Conservation (phyloP, 2,113 vertebrate genomes). For the Forbesichthys agassizii region DNA sequence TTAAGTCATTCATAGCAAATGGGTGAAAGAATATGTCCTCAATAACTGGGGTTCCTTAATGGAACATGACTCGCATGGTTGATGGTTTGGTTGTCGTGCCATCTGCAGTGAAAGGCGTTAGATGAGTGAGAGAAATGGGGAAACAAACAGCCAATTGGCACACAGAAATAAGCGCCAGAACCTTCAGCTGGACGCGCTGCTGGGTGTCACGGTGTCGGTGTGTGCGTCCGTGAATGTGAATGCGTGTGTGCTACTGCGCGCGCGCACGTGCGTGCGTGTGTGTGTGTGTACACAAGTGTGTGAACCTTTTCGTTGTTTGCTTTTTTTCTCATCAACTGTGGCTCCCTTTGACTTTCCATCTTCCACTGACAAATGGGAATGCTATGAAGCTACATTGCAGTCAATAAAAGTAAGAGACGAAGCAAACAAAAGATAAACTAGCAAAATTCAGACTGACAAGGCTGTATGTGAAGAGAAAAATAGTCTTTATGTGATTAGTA, state of each 20-base stretch:
- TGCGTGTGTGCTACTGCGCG: constrained; percentile 8
- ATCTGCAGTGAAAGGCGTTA: constrained; percentile 71
- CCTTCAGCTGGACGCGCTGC: constrained; percentile 48
- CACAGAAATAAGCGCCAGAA: constrained; percentile 38
- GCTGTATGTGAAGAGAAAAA: too few relatives aligned
- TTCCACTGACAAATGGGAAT: not conserved
- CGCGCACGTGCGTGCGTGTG: constrained; percentile 4
- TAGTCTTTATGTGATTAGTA: too few relatives aligned
- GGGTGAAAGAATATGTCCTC: constrained; percentile 60
- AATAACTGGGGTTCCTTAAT: constrained; percentile 66
- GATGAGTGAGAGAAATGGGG: constrained; percentile 58
- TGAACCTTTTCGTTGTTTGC: not conserved
- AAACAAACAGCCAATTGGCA: constrained; percentile 55
- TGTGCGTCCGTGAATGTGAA: constrained; percentile 23
- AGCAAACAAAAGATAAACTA: too few relatives aligned
- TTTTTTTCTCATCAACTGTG: constrained; percentile 1
- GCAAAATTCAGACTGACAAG: too few relatives aligned
- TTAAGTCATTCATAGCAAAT: constrained; percentile 71
- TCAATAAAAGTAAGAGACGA: too few relatives aligned
- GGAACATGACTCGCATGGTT: constrained; percentile 68
- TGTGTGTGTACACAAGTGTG: constrained; percentile 15
- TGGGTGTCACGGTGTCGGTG: constrained; percentile 26
- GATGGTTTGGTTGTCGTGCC: constrained; percentile 71
- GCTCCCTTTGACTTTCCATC: constrained; percentile 28
- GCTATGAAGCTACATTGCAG: too few relatives aligned